A percentile compares a stretch with the other conserved stretches of the same genome.
Evolutionary conservation across 2,113 vertebrate genomes (phyloP).

Genomic region (Poecilia latipinna): DNA sequence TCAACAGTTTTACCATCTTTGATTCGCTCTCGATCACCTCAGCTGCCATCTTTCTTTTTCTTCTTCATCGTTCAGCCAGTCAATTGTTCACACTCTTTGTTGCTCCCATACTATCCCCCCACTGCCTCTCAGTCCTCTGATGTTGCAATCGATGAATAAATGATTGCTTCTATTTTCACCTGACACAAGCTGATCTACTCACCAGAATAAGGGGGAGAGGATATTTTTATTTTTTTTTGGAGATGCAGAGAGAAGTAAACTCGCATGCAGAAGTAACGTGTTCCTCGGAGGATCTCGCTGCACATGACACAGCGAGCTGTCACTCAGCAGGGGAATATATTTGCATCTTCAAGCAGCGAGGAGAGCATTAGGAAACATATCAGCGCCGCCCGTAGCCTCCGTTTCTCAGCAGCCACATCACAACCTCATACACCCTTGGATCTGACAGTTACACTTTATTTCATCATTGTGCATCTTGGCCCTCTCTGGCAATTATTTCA

Average conservation of each 20-base stretch:
- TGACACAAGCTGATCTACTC: conserved; percentile 54
- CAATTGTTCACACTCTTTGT: conserved; percentile 56
- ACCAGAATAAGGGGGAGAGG: conserved; percentile 46
- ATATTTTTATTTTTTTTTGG: conserved; percentile 23
- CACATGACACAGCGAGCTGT: conserved; percentile 49
- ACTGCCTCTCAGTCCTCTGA: conserved; percentile 69
- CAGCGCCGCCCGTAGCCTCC: conserved; percentile 21
- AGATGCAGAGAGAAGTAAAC: conserved; percentile 22
- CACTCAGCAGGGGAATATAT: conserved; percentile 65
- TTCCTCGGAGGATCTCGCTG: conserved; percentile 38
- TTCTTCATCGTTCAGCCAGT: conserved; percentile 37
- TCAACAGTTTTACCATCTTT: conserved; percentile 31
- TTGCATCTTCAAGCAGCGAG: conserved; percentile 56
- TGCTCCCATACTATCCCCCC: conserved; percentile 42
- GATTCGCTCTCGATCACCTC: conserved; percentile 26
- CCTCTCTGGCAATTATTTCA: background rate
- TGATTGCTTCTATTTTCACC: conserved; percentile 82
- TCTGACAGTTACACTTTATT: conserved; percentile 65
- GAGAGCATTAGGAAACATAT: conserved; percentile 44
- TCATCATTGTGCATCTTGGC: conserved; percentile 48
- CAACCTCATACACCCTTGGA: conserved; percentile 23
- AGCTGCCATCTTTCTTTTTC: conserved; percentile 4
- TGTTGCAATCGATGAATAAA: conserved; percentile 84
- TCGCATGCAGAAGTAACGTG: conserved; percentile 38
- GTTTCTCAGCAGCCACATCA: conserved; percentile 1